Base-by-base conservation (phyloP, 2,888 invertebrate genomes). In the Operophtera brumata region DNA sequence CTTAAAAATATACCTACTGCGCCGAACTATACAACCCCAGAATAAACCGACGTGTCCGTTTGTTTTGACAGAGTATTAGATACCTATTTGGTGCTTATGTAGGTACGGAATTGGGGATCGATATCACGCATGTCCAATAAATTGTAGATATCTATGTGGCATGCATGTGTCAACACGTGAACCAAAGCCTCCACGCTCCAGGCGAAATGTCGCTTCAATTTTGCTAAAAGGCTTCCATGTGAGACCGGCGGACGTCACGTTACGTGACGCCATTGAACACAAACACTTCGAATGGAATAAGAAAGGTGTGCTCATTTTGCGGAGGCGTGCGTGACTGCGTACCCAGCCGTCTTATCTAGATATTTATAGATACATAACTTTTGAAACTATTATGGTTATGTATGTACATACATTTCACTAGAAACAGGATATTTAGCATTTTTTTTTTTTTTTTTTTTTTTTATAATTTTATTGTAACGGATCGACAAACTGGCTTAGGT, bases 221-320 rank as follows among this genome's bases (percentile, higher is more conserved):
- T 80, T 82, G 73, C 75, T 82, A 81, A 82, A 84, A 81, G 80
- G 80, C 71, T 78, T 82, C 75, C 39, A 61, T 65, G 67, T 71
- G 72, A 73, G 64, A 60, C 67, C 70, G 62, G 57, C 69, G 65
- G 65, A 57, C 64, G 41, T 70, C 71, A 74, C 61, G 70, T 65
- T 70, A 77, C 71, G 71, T 72, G 83, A 78, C 78, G 76, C 73
- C 65, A 65, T 61, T 68, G 60, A 66, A 59, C 65, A 64, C 69
- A 67, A 67, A 71, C 69, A 69, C 63, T 61, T 51, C 47, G 57
- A 63, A 67, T 66, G 61, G 65, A 64, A 66, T 65, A 69, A 70
- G 72, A 71, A 71, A 73, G 76, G 75, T 69, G 73, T 66, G 75
- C 67, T 56, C 63, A 63, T 69, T 63, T 66, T 49, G 60, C 58